phyloP scores from a whole-genome alignment of 2,797 vertebrate species.

The Cottoperca gobio region DNA sequence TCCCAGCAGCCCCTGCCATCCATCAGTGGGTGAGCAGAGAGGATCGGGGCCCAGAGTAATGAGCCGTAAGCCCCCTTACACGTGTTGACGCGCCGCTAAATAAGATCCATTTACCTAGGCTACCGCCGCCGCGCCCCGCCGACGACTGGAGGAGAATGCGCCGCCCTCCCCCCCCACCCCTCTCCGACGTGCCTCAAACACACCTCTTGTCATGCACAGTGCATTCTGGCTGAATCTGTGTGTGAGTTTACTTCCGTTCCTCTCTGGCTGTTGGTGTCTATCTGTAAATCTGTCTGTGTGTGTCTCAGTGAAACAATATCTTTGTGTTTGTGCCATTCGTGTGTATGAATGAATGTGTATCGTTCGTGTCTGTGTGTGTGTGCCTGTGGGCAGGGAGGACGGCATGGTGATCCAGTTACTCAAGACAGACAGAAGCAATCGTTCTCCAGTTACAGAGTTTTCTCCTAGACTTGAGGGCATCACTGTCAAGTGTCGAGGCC shows the following conservation, averaged over 20 bases:
- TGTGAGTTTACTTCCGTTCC: constrained; percentile 24
- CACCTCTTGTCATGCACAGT: constrained; percentile 50
- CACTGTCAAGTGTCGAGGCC: constrained; percentile 76
- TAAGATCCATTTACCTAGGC: constrained; percentile 89
- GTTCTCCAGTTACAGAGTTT: constrained; percentile 80
- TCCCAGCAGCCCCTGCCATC: constrained; percentile 73
- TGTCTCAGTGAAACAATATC: constrained; percentile 37
- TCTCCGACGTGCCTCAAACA: constrained; percentile 36
- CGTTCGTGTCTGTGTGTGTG: constrained; percentile 16
- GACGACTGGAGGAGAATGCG: constrained; percentile 50
- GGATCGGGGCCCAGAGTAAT: constrained; percentile 83
- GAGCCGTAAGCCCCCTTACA: constrained; percentile 87
- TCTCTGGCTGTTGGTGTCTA: constrained; percentile 18
- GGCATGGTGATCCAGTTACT: constrained; percentile 75
- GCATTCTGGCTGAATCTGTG: constrained; percentile 30
- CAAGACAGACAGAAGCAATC: constrained; percentile 81
- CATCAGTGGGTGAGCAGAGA: constrained; percentile 82
- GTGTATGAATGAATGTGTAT: background rate
- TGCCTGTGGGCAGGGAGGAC: constrained; percentile 66
- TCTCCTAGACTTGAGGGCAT: constrained; percentile 80
- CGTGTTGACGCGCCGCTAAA: constrained; percentile 87
- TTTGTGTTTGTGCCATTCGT: background rate
- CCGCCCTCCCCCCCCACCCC: constrained; percentile 22
- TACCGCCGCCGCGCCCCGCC: constrained; percentile 54
- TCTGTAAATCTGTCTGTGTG: constrained; percentile 42